Conservation (phyloP, 2,797 vertebrate species). For the Lutjanus campechanus region DNA sequence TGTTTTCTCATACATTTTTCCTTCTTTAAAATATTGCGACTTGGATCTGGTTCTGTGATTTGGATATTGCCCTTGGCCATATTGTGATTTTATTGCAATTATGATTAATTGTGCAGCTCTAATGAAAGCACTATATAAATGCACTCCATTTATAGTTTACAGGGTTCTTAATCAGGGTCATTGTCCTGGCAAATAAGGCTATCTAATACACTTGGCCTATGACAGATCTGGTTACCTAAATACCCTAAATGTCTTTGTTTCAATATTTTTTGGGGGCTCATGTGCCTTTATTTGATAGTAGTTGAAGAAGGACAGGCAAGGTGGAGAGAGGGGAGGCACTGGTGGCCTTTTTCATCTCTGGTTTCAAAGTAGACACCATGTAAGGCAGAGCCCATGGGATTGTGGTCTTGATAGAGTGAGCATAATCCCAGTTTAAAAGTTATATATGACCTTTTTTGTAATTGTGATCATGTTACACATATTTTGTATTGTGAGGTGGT, state of each 20-base stretch:
- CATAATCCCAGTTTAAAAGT: background rate
- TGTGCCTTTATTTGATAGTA: too few species aligned
- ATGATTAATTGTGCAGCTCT: too few species aligned
- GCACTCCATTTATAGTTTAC: background rate
- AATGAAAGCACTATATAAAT: background rate
- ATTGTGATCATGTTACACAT: background rate
- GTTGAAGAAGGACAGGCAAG: too few species aligned
- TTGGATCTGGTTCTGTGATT: too few species aligned
- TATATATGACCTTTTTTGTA: background rate
- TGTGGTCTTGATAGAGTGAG: background rate
- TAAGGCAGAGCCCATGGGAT: background rate
- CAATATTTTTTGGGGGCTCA: too few species aligned
- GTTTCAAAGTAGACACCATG: slow-evolving; percentile 1
- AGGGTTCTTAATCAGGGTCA: background rate
- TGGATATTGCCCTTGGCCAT: too few species aligned
- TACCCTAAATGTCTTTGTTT: too few species aligned
- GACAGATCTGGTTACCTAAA: background rate
- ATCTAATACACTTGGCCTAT: background rate
- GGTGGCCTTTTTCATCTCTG: background rate
- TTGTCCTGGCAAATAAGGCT: background rate
- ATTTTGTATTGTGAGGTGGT: background rate
- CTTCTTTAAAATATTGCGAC: too few species aligned
- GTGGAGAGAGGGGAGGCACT: background rate
- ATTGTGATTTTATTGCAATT: too few species aligned
- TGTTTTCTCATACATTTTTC: too few species aligned